These are phyloP conservation scores for Pseudoatta argentina DNA, from an alignment of 1,140 invertebrate genomes.

Conservation along the genomic window DNA sequence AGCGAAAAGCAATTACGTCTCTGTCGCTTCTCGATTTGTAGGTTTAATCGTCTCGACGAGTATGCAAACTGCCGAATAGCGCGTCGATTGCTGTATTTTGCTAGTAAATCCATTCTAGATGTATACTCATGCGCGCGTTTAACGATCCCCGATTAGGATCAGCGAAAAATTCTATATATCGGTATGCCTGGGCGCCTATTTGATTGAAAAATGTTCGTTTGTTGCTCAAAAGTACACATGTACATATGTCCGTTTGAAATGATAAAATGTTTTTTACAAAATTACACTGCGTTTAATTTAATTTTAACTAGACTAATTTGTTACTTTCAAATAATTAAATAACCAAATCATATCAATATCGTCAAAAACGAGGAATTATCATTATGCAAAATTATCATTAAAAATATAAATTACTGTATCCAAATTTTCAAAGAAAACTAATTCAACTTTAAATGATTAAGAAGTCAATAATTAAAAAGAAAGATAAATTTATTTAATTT, in stretches of 20 bases:
- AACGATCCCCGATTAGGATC: conserved; percentile 23
- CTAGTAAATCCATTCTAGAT: conserved; percentile 56
- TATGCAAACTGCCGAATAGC: conserved; percentile 63
- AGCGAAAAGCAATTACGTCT: conserved; percentile 72
- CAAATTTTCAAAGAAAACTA: neutral
- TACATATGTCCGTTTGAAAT: neutral
- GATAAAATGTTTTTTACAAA: neutral
- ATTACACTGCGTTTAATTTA: neutral
- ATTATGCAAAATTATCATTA: neutral
- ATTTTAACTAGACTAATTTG: neutral
- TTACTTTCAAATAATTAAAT: neutral
- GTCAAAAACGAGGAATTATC: neutral
- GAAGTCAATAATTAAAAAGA: neutral
- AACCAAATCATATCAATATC: neutral
- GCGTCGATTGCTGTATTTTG: conserved; percentile 65
- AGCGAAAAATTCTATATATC: conserved; percentile 32
- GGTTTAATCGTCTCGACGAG: conserved; percentile 68
- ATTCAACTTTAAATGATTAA: neutral
- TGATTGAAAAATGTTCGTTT: conserved; percentile 8
- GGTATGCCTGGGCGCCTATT: neutral
- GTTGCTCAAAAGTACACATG: neutral
- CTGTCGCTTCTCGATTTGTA: conserved; percentile 64
- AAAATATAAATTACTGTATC: neutral
- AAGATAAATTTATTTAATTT: neutral
- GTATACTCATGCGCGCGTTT: neutral